Evolutionary conservation across 2,888 invertebrate genomes (phyloP), one percentile per base, ranked within the genome.

Genomic region (Drosophila cognata): DNA sequence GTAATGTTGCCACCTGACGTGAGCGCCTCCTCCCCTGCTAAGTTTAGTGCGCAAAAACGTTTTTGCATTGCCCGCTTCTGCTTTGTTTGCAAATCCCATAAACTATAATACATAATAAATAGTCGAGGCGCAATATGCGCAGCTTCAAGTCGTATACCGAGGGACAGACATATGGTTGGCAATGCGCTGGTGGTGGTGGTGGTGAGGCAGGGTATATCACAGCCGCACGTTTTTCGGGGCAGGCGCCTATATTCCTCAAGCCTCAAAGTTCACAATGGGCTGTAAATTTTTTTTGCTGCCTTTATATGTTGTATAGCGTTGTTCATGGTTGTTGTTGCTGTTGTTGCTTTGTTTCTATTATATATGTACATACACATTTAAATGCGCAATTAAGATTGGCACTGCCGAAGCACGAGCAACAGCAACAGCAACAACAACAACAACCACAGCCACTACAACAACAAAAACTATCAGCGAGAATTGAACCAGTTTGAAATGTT

Each of bases 371-470:
- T 70, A 80, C 64, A 83, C 85, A 86, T 90, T 88, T 87, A 87
- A 87, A 87, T 87, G 90, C 87, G 87, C 87, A 87, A 87, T 87
- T 90, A 87, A 90, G 90, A 88, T 86, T 83, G 87, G 87, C 88
- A 86, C 76, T 78, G 74, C 64, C 69, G 57, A 73, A 73, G 77
- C 81, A 71, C 65, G 64, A 72, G 35, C 74, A 74, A 67, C 55
- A 74, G 21, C 21, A 21, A 53, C 64, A 76, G 56, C 71, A 18
- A 18, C 38, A 33, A 8, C 18, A 71, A 56, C 77, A 2, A 16
- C 21, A 36, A 28, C 7, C 65, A 52, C 71, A 74, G 64, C 56
- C 72, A 55, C 65, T 73, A 52, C 76, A 46, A 21, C 13, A 38
- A n/a, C 18, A 71, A 53, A 80, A 73, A 72, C 81, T 76, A 83